A percentile compares a stretch with the other conserved stretches of the same genome.
phyloP scores from a whole-genome alignment of 37 sponge, comb jelly and placozoan genomes.

The Aphrocallistes beatrix region DNA sequence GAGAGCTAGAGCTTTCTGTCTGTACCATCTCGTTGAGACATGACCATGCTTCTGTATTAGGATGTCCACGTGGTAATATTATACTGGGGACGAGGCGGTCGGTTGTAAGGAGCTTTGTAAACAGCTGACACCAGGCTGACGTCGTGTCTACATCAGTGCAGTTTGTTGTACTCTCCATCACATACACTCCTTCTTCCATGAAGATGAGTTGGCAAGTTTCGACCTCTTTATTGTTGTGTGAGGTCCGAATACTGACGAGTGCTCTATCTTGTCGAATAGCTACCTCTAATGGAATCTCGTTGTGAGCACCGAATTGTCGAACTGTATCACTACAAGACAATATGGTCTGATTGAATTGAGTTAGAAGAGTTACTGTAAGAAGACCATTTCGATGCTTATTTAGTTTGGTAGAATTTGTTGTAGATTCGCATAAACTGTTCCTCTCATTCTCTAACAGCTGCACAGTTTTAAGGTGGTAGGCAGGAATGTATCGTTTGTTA shows the following conservation, averaged over 20 bases:
- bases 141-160: neutral
- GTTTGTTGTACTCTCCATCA: neutral
- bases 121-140: neutral
- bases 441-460: neutral
- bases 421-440: too few relatives aligned
- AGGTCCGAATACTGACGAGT: neutral
- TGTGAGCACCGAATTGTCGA: neutral
- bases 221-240: neutral
- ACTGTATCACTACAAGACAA: neutral
- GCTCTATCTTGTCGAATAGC: conserved; percentile 9
- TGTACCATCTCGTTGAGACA: neutral
- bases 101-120: neutral
- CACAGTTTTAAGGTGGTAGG: neutral
- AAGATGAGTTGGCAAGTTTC: neutral
- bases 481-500: neutral
- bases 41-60: neutral
- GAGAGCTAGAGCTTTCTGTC: neutral
- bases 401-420: neutral
- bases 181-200: neutral
- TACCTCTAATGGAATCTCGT: neutral
- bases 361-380: neutral
- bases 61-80: neutral
- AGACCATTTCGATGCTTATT: neutral
- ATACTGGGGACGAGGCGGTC: neutral
- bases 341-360: neutral